Evolutionary conservation across 2,113 vertebrate genomes (phyloP), one percentile per base, ranked within the genome.

Genomic region (Holacanthus passer): DNA sequence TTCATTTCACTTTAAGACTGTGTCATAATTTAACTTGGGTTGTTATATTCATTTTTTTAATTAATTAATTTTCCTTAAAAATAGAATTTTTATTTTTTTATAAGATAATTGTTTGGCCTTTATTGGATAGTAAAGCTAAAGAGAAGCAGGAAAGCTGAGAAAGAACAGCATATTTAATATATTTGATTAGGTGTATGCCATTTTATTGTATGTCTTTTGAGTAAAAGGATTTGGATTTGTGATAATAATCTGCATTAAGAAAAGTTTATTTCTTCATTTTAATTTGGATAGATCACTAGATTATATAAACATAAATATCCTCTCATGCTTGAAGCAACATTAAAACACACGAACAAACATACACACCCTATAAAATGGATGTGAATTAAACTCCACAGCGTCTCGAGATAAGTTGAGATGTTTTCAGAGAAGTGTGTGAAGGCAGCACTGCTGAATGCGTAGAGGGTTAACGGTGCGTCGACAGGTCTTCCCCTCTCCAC

Each of bases 401-500:
- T 19, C 12, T 14, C 4, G 31, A 50, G 12, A 64, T 20, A 5
- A 24, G 2, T 8, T 50, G 17, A 20, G 3, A n/a, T 9, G 16
- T 50, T 52, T 66, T 63, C 16, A 60, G 4, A 13, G 3, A 2
- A 2, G 41, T 11, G n/a, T 41, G 24, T 56, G 24, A 62, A 52
- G 20, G 39, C 48, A 56, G 37, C 19, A 10, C 24, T 66, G 48
- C 63, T 71, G 43, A 59, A 39, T 9, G 14, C 32, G 31, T 13
- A 41, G 8, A 35, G 31, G 50, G 22, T 50, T 22, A 2, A 13
- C 16, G 2, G 16, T 45, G 45, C 58, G 62, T 12, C 19, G 64
- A 73, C 71, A 73, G 80, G 22, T 74, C 16, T 58, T 14, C 60
- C 58, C 22, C 45, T 35, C 79, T 83, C 69, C 76, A 85, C 86